Evolutionary conservation across 2,888 invertebrate species (phyloP), one percentile per base, ranked within the genome.

Genomic region (Brenthis ino): DNA sequence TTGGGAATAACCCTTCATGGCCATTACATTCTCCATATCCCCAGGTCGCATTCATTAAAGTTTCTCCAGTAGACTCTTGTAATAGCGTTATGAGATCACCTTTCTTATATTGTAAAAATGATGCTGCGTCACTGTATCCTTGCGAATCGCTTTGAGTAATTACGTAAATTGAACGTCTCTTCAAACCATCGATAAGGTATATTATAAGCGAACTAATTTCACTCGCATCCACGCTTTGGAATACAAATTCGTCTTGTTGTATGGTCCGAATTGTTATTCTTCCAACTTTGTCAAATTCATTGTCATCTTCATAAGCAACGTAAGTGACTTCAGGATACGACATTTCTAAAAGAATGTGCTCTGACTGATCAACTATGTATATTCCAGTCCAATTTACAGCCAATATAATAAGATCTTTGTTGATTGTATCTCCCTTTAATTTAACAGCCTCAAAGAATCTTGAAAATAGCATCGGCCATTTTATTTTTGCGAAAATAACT

Each of bases 361-460:
- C 98, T 77, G 96, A 95, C 85, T 98, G 97, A 86, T 98, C 98
- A 0, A 98, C 96, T 67, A 99, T 96, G 81, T 97, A 98, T 65
- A 99, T 95, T 2, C 99, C 99, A 0, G 97, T 97, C 95, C 98
- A 98, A 87, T 99, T 99, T 4, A 99, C 95, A 3, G 98, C 99
- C 73, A 99, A 96, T 65, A 99, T 97, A 24, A 98, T 94, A 77
- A 97, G 95, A 76, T 95, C 94, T 76, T 94, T 95, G 8, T 93
- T 91, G 8, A 96, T 92, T 43, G 94, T 92, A 0, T 96, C 95
- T 0, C 96, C 96, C 71, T 95, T 95, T 58, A 95, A 87, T 82
- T 96, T 96, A n/a, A 96, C 93, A 0, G 97, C 98, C 91, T 99
- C 99, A 81, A 97, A 99, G 86, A 98, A 98, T 81, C 97, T 94